Conservation (phyloP, 2,888 invertebrate genomes). For the Apodemia hepburni region DNA sequence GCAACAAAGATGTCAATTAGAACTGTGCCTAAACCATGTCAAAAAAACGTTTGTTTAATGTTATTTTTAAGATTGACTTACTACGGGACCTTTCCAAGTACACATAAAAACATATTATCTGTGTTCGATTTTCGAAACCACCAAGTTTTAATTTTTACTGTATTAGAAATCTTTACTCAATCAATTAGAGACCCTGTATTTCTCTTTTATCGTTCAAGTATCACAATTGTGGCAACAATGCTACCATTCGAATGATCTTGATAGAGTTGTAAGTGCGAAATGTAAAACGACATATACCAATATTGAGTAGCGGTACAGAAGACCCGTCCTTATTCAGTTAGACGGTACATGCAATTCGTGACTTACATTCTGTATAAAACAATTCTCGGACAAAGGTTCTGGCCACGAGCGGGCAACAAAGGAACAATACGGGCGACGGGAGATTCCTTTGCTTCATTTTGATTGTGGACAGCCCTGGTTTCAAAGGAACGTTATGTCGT, state of each 20-base stretch:
- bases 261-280: conserved; percentile 59
- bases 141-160: too few species aligned
- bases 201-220: too few species aligned
- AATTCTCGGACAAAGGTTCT: conserved; percentile 76
- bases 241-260: conserved; percentile 36
- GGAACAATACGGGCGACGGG: conserved; percentile 63
- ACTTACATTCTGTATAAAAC: conserved; percentile 78
- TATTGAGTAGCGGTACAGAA: conserved; percentile 48
- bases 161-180: too few species aligned
- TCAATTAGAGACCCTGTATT: too few species aligned
- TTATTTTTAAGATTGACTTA: too few species aligned
- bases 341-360: conserved; percentile 74
- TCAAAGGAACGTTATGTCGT: conserved; percentile 29
- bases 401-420: conserved; percentile 70
- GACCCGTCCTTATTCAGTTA: conserved; percentile 65
- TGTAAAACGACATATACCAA: conserved; percentile 37
- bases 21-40: too few species aligned
- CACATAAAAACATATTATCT: too few species aligned
- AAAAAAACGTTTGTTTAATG: too few species aligned
- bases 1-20: too few species aligned
- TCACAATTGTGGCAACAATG: conserved; percentile 26
- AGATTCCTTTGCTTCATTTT: conserved; percentile 72
- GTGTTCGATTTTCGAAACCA: too few species aligned
- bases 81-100: too few species aligned
- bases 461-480: conserved; percentile 59